Conservation (phyloP, 2,888 invertebrate species). For the Parapristionchus giblindavisi region DNA sequence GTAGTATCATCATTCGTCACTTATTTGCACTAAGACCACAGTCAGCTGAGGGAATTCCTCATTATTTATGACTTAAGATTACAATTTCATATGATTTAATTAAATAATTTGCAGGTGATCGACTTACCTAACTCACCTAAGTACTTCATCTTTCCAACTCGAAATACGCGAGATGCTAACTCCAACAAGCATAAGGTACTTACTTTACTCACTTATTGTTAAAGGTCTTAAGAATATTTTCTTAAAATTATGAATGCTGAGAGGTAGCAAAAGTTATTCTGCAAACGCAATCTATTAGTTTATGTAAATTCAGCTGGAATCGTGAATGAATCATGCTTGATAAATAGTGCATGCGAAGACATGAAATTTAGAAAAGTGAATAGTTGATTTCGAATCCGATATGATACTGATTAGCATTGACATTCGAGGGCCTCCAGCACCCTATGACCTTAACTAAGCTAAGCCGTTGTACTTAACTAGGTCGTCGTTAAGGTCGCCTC, state of each 20-base stretch:
- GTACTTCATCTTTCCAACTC: slow-evolving; percentile 31
- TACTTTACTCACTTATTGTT: background rate
- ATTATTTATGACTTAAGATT: background rate
- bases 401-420: background rate
- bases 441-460: too few species aligned
- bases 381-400: background rate
- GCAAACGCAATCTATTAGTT: too few species aligned
- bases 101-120: slow-evolving; percentile 18
- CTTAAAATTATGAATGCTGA: background rate
- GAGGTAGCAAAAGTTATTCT: too few species aligned
- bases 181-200: slow-evolving; percentile 30
- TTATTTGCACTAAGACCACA: too few species aligned
- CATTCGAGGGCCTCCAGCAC: too few species aligned
- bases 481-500: background rate
- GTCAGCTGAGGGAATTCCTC: too few species aligned
- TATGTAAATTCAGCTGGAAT: too few species aligned
- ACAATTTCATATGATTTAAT: too few species aligned
- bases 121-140: background rate
- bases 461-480: too few species aligned
- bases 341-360: too few species aligned
- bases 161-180: slow-evolving; percentile 26
- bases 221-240: background rate
- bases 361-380: background rate
- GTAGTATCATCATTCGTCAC: too few species aligned
- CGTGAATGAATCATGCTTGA: too few species aligned